Base-by-base conservation (phyloP, 2,113 vertebrate genomes). In the Lagopus leucura region DNA sequence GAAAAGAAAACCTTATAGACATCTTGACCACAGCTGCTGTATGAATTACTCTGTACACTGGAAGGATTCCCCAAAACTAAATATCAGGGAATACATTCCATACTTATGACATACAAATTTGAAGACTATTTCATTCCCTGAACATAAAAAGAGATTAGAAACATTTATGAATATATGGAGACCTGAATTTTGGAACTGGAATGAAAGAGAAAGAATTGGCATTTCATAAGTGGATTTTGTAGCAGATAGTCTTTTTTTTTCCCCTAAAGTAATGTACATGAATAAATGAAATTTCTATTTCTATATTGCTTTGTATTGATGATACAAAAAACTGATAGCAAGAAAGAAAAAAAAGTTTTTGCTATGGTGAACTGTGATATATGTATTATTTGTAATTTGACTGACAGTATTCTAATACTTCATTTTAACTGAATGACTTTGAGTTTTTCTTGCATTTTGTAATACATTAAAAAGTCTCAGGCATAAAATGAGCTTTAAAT, bases 21-120 rank as follows among this genome's bases (percentile, higher is more conserved):
- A 97, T 97, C 96, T 97, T 97, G 97, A 92, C 92, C 52, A 43
- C 96, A 97, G 95, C 93, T 97, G 96, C 91, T 92, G 45, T 74
- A 0, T n/a, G 90, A 94, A 60, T 82, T 78, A 70, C 43, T 88
- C 72, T 75, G 63, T 55, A 93, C 79, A 92, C 61, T 94, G 90
- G 82, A 96, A 95, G 88, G 88, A 94, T 96, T 96, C 88, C 82
- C 93, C 84, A 91, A 72, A 92, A 91, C 75, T 83, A 89, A 94
- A 92, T 90, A 91, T 91, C 87, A 94, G 86, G 66, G 86, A 93
- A 85, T 87, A 92, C 96, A 97, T 97, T 97, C 97, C 95, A 96
- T 89, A 88, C 70, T 96, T 93, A 94, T 94, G 92, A 96, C 93
- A 90, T 82, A 96, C 82, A 86, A 94, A 94, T 93, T 86, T 91